A percentile compares a stretch with the other conserved stretches of the same genome.
Evolutionary conservation across 1,140 invertebrate genomes (phyloP).

Genomic region (Atta texana): DNA sequence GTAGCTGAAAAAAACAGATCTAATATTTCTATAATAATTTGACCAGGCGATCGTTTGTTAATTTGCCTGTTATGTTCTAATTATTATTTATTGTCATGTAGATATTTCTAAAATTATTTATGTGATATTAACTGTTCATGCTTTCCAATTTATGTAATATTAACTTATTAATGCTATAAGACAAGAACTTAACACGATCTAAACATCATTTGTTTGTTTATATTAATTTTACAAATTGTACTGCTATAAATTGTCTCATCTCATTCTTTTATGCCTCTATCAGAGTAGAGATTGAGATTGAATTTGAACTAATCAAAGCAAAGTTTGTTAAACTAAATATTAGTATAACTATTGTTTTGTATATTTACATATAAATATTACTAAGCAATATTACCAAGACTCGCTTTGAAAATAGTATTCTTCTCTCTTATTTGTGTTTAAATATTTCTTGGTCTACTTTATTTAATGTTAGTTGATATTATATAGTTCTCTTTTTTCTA

Average conservation of each 20-base stretch:
- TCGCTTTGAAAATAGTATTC: too few species aligned
- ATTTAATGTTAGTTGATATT: too few species aligned
- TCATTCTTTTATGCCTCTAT: not conserved
- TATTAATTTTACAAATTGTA: slow-evolving; percentile 1
- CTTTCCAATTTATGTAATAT: not conserved
- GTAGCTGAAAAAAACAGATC: slow-evolving; percentile 4
- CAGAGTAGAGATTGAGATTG: too few species aligned
- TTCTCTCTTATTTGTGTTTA: too few species aligned
- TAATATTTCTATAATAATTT: not conserved
- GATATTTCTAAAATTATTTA: not conserved
- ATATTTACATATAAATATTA: too few species aligned
- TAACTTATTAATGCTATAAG: not conserved
- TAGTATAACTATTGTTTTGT: too few species aligned
- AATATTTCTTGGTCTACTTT: too few species aligned
- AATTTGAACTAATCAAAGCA: too few species aligned
- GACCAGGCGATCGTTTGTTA: not conserved
- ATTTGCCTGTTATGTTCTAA: not conserved
- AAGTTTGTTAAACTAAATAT: too few species aligned
- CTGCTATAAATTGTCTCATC: not conserved
- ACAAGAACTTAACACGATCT: not conserved
- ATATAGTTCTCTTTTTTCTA: too few species aligned
- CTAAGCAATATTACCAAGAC: too few species aligned
- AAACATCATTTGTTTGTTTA: not conserved
- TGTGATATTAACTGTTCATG: not conserved
- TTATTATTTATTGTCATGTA: slow-evolving; percentile 23